Evolutionary conservation across 2,888 invertebrate species (phyloP), one percentile per base, ranked within the genome.

Genomic region (Papilio gigon): DNA sequence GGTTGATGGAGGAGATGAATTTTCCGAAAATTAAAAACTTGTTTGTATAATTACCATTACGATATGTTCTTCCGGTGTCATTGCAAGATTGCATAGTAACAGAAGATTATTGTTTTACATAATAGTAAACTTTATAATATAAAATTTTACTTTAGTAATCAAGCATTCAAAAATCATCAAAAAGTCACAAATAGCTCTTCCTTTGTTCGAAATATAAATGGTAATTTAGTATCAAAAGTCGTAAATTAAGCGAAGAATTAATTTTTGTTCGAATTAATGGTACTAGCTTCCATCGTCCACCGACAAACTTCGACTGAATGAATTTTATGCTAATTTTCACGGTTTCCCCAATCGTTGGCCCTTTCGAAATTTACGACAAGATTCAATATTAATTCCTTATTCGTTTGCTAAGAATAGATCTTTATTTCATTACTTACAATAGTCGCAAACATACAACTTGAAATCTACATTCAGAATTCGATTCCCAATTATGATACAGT

Each of bases 301-400:
- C 35, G 56, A 42, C 50, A 42, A 67, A 67, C 67, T 67, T 56
- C n/a, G 61, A 42, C 30, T 62, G 30, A 67, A 67, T 62, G 37
- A 67, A 67, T 62, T 67, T 62, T 67, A 67, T 67, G 67, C 33
- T 53, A 67, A 67, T 67, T 67, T 62, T 33, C n/a, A 40, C 50
- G 53, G 37, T 37, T 30, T 25, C 33, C 20, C 37, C 60, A 61
- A 60, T 60, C 25, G 30, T 53, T 11, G 27, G 42, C 14, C 20
- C 27, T 30, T 40, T 47, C 40, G 20, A 53, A 64, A 64, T 56
- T 53, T 40, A 56, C 27, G 17, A 60, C 60, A 50, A 66, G 47
- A 60, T 66, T 47, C 35, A 25, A 66, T 66, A 17, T 25, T n/a
- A 33, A 40, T 65, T 65, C 37, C 25, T 35, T 35, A 17, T 25